Evolutionary conservation across 1,140 invertebrate species (phyloP).

Genomic region (Vanessa atalanta): DNA sequence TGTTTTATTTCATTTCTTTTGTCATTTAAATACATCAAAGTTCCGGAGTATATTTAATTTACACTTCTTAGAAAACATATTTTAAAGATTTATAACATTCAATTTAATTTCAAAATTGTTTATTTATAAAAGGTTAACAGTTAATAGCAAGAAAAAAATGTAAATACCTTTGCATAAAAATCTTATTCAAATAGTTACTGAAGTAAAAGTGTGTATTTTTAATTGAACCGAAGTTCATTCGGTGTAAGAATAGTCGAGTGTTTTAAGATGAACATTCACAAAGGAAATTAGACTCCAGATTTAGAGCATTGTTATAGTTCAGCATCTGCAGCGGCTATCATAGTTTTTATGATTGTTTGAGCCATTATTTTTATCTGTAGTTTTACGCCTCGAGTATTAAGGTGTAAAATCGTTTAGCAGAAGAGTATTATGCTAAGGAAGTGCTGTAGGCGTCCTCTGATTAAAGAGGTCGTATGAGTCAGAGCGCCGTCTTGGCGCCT

Average conservation of each 20-base stretch:
- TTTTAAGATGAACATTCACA: slow-evolving; percentile 28
- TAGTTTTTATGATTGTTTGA: slow-evolving; percentile 38
- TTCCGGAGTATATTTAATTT: no score
- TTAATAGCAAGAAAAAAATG: no score
- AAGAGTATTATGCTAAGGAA: slow-evolving; percentile 45
- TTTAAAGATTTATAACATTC: no score
- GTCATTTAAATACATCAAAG: no score
- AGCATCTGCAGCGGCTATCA: slow-evolving; percentile 43
- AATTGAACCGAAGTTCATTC: slow-evolving; percentile 4
- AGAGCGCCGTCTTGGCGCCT: slow-evolving; percentile 67
- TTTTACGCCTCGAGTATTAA: slow-evolving; percentile 18
- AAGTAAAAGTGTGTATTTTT: slow-evolving; percentile 6
- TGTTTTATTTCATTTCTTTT: no score
- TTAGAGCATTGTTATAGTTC: slow-evolving; percentile 44
- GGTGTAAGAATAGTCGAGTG: slow-evolving; percentile 18
- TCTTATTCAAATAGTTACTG: background rate
- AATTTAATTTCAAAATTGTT: no score
- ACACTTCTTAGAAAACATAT: no score
- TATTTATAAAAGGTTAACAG: no score
- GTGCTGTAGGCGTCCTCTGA: slow-evolving; percentile 49
- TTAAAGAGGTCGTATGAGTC: slow-evolving; percentile 70
- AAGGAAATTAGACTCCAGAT: slow-evolving; percentile 40
- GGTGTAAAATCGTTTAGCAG: slow-evolving; percentile 43
- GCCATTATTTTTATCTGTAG: slow-evolving; percentile 14
- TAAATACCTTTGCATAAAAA: background rate